phyloP scores from a whole-genome alignment of 92 coral and sea anemone genomes.

The Porites rus region DNA sequence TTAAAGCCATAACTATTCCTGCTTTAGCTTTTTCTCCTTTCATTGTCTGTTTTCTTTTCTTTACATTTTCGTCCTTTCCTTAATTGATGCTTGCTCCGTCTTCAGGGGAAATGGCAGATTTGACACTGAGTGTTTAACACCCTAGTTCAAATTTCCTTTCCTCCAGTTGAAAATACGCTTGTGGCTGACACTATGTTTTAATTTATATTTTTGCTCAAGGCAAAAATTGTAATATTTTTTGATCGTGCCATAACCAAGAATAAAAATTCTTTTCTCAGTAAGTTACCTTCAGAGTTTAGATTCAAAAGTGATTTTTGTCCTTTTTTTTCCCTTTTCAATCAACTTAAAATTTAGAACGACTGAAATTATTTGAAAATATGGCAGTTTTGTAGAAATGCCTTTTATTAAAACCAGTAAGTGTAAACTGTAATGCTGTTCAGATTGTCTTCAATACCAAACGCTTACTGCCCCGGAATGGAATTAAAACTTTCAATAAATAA shows the following conservation, averaged over 20 bases:
- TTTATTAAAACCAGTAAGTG: too few species aligned
- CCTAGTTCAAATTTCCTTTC: not conserved
- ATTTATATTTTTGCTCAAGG: not conserved
- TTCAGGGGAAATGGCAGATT: not conserved
- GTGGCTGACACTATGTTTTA: not conserved
- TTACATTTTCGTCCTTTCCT: too few species aligned
- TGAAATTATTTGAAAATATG: too few species aligned
- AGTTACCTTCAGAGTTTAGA: not conserved
- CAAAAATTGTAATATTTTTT: not conserved
- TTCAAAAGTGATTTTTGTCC: too few species aligned
- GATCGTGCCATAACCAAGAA: not conserved
- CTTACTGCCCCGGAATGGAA: not conserved
- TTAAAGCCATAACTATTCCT: too few species aligned
- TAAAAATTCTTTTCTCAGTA: too few species aligned
- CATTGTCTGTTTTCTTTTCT: too few species aligned
- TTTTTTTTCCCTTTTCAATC: too few species aligned
- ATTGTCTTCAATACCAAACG: not conserved
- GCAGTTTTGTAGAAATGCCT: too few species aligned
- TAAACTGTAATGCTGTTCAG: too few species aligned
- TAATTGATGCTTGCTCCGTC: not conserved
- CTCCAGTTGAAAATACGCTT: not conserved
- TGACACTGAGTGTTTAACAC: not conserved
- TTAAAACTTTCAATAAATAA: not conserved
- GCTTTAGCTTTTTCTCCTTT: too few species aligned
- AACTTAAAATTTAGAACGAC: too few species aligned